phyloP scores from a whole-genome alignment of 2,113 vertebrate species.

The Ameiurus melas region DNA sequence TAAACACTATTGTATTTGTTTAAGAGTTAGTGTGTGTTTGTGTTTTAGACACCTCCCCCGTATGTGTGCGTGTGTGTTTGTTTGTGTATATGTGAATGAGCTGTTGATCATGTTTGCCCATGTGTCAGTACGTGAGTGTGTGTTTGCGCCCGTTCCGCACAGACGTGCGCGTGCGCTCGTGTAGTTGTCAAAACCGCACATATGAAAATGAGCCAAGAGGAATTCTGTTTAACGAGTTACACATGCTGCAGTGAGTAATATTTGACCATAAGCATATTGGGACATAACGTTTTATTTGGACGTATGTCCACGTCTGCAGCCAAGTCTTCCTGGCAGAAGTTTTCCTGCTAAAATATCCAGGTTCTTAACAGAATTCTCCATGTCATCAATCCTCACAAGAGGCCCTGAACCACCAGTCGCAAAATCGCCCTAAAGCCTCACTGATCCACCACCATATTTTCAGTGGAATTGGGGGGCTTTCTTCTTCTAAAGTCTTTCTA shows the following conservation, averaged over 20 bases:
- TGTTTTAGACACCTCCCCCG: too few species aligned
- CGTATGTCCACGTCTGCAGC: not conserved
- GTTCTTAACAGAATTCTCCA: not conserved
- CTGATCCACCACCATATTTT: slow-evolving; percentile 1
- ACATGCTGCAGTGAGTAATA: slow-evolving; percentile 10
- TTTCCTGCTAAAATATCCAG: not conserved
- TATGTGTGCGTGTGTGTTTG: not conserved
- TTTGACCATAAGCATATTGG: slow-evolving; percentile 1
- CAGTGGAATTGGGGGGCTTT: not conserved
- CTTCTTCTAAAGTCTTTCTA: not conserved
- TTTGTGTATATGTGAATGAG: not conserved
- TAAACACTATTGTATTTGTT: not conserved
- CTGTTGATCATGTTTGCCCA: not conserved
- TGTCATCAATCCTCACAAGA: not conserved
- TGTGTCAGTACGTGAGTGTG: not conserved
- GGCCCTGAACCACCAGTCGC: not conserved
- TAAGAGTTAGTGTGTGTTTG: not conserved
- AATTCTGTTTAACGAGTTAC: not conserved
- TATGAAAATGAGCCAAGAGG: not conserved
- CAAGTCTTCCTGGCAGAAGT: slow-evolving; percentile 15
- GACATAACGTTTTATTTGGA: not conserved
- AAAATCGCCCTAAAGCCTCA: not conserved
- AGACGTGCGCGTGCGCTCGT: not conserved
- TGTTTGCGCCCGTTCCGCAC: not conserved
- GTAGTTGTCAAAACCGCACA: not conserved